phyloP scores from a whole-genome alignment of 2,888 invertebrate species.

The Octonoba sinensis region DNA sequence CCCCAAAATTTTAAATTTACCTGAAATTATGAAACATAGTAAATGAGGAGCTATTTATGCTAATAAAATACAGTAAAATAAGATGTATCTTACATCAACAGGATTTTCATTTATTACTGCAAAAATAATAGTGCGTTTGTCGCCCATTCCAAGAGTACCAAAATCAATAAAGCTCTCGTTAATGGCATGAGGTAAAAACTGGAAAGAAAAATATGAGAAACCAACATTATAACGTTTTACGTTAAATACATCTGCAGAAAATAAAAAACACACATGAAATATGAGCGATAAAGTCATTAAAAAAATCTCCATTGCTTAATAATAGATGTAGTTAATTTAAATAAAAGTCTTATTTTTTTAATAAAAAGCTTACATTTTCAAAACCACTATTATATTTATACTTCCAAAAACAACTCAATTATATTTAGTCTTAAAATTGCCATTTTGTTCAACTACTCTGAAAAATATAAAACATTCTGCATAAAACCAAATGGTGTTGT shows the following conservation, averaged over 20 bases:
- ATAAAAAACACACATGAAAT: slow-evolving; percentile 2
- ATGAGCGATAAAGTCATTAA: too few relatives aligned
- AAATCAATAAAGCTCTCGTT: slow-evolving; percentile 72
- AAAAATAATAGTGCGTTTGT: slow-evolving; percentile 80
- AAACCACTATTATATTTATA: too few relatives aligned
- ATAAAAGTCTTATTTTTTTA: too few relatives aligned
- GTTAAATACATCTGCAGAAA: slow-evolving; percentile 17
- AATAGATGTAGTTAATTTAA: too few relatives aligned
- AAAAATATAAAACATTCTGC: too few relatives aligned
- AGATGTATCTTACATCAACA: slow-evolving; percentile 75
- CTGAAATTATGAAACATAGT: slow-evolving; percentile 55
- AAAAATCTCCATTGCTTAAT: too few relatives aligned
- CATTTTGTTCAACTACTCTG: too few relatives aligned
- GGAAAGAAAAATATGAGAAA: slow-evolving; percentile 59
- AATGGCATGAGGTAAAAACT: slow-evolving; percentile 72
- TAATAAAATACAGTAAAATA: neutral
- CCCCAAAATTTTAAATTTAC: slow-evolving; percentile 73
- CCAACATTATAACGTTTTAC: neutral
- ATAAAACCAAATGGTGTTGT: too few relatives aligned
- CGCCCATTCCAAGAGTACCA: slow-evolving; percentile 74
- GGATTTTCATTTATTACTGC: slow-evolving; percentile 83
- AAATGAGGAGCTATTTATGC: neutral
- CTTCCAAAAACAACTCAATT: too few relatives aligned
- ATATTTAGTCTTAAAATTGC: too few relatives aligned
- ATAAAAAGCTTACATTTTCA: too few relatives aligned